A percentile compares a stretch with the other conserved stretches of the same genome.
These are phyloP conservation scores for Melanotaenia nigrans DNA, from an alignment of 2,797 vertebrate genomes.

Conservation along the genomic window DNA sequence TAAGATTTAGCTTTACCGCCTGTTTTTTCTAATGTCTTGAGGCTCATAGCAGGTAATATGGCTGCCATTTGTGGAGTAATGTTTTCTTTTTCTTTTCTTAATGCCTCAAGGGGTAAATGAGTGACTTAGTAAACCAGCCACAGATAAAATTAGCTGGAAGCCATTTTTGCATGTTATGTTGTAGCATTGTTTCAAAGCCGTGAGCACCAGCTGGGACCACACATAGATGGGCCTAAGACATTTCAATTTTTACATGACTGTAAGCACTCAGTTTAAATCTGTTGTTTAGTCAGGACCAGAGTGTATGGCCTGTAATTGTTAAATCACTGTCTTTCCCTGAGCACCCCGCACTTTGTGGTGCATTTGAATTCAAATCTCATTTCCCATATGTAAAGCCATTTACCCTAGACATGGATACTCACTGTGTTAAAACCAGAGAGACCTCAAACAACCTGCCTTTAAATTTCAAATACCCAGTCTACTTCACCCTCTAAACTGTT, in stretches of 20 bases:
- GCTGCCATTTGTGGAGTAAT: background rate
- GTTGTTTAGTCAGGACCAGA: constrained; percentile 59
- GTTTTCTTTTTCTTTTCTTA: background rate
- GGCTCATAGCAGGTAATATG: background rate
- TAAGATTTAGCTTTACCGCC: background rate
- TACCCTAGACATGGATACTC: constrained; percentile 41
- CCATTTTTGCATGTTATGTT: constrained; percentile 8
- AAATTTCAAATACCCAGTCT: constrained; percentile 15
- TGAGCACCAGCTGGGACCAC: constrained; percentile 35
- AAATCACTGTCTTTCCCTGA: constrained; percentile 64
- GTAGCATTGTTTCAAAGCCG: constrained; percentile 9
- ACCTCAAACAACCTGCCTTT: constrained; percentile 26
- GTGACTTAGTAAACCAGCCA: background rate
- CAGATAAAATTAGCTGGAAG: constrained; percentile 24
- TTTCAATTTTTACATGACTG: constrained; percentile 27
- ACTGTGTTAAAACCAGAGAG: constrained; percentile 21
- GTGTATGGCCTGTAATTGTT: constrained; percentile 46
- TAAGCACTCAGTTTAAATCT: constrained; percentile 53
- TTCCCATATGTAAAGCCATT: constrained; percentile 43
- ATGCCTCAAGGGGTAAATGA: background rate
- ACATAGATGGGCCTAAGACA: constrained; percentile 24
- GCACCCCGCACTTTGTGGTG: constrained; percentile 71
- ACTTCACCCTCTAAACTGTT: constrained; percentile 5
- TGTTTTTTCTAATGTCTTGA: background rate
- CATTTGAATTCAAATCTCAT: constrained; percentile 44